phyloP scores from a whole-genome alignment of 1,140 invertebrate species.

The Drosophila bipectinata region DNA sequence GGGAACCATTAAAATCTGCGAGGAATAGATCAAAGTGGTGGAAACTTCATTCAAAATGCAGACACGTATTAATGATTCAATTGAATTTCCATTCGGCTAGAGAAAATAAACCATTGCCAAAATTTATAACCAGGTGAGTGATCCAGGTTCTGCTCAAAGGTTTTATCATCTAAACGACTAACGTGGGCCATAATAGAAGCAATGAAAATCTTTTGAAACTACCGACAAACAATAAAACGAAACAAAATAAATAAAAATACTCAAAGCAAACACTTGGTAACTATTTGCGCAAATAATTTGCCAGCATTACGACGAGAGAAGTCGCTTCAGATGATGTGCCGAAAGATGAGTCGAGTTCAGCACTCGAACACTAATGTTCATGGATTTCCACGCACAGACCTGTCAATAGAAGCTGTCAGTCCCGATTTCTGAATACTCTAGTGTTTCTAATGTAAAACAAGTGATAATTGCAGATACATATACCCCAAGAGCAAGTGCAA shows the following conservation, averaged over 20 bases:
- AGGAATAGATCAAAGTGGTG: constrained; percentile 2
- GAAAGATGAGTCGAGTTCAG: constrained; percentile 16
- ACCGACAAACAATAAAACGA: constrained; percentile 18
- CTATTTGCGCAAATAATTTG: constrained; percentile 28
- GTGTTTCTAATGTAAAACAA: not conserved
- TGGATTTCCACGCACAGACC: constrained; percentile 21
- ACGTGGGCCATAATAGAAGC: not conserved
- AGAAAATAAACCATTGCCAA: not conserved
- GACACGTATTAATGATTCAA: constrained; percentile 1
- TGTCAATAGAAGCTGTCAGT: constrained; percentile 2
- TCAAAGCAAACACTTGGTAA: not conserved
- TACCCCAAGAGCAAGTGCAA: not conserved
- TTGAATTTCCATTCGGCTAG: not conserved
- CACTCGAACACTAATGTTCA: constrained; percentile 22
- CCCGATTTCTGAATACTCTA: not conserved
- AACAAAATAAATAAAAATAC: constrained; percentile 9
- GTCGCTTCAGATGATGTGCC: constrained; percentile 13
- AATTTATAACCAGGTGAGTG: constrained; percentile 1
- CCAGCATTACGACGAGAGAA: constrained; percentile 8
- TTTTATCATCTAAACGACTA: constrained; percentile 13
- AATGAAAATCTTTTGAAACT: constrained; percentile 5
- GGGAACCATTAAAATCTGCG: not conserved
- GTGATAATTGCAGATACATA: not conserved
- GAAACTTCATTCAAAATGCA: constrained; percentile 2
- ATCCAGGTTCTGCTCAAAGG: not conserved